Percentiles rank a stretch among this genome's conserved stretches.
phyloP scores from a whole-genome alignment of 2,888 invertebrate species.

The Ophioninae sp. region DNA sequence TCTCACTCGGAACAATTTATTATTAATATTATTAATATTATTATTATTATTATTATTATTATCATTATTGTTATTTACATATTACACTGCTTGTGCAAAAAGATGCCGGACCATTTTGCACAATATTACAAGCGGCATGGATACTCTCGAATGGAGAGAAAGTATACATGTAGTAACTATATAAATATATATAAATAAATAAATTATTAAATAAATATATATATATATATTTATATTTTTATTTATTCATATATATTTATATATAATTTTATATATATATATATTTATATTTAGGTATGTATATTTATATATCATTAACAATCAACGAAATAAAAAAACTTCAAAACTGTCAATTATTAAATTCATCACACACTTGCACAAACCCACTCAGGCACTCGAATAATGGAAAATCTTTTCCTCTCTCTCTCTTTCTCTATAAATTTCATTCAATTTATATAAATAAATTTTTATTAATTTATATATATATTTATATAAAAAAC shows the following conservation, averaged over 20 bases:
- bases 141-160: slow-evolving; percentile 27
- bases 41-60: background rate
- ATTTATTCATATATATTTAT: no score
- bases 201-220: background rate
- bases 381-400: slow-evolving; percentile 1
- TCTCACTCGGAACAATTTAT: slow-evolving; percentile 30
- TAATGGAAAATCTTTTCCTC: slow-evolving; percentile 13
- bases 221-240: background rate
- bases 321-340: slow-evolving; percentile 1
- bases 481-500: no score
- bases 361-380: background rate
- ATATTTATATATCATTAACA: slow-evolving; percentile 27
- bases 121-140: slow-evolving; percentile 53
- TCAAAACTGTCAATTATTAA: background rate
- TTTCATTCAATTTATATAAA: slow-evolving; percentile 7
- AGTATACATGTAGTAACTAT: slow-evolving; percentile 46
- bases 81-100: slow-evolving; percentile 46
- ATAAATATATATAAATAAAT: slow-evolving; percentile 16
- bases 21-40: background rate
- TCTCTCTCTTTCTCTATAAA: slow-evolving; percentile 7
- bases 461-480: background rate
- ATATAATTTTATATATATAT: background rate
- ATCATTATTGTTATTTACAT: slow-evolving; percentile 44
- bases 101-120: slow-evolving; percentile 46
- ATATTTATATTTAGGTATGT: background rate